A percentile compares a stretch with the other conserved stretches of the same genome.
Evolutionary conservation across 1,140 invertebrate genomes (phyloP).

Genomic region (Drosophila sproati): DNA sequence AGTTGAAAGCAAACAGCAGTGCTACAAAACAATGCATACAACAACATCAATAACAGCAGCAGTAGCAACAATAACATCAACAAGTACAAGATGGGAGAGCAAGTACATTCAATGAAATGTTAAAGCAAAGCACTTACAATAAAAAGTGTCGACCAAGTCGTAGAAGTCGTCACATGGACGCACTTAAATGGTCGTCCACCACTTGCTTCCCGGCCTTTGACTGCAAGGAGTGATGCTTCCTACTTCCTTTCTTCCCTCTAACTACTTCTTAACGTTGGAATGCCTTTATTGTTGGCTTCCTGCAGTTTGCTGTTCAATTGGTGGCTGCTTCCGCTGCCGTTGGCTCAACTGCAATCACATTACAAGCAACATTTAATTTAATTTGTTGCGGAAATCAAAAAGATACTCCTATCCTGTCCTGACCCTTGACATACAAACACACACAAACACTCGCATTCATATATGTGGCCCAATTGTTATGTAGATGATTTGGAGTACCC

Average conservation of each 20-base stretch:
- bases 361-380: constrained; percentile 80
- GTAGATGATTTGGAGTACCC: constrained; percentile 19
- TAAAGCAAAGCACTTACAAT: constrained; percentile 64
- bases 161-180: constrained; percentile 47
- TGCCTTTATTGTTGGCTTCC: constrained; percentile 67
- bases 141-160: constrained; percentile 48
- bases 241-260: constrained; percentile 38
- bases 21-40: constrained; percentile 34
- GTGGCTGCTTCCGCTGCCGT: constrained; percentile 41
- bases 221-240: constrained; percentile 50
- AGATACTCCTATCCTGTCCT: constrained; percentile 31
- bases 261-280: constrained; percentile 26
- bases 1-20: constrained; percentile 56
- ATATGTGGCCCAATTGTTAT: background rate
- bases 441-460: constrained; percentile 1
- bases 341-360: constrained; percentile 72
- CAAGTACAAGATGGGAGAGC: background rate
- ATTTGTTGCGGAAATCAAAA: constrained; percentile 75
- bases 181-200: constrained; percentile 39
- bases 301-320: constrained; percentile 72
- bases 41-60: constrained; percentile 18
- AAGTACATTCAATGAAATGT: constrained; percentile 52
- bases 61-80: constrained; percentile 3
- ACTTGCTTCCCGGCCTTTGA: background rate
- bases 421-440: constrained; percentile 1